Evolutionary conservation across 2,113 vertebrate species (phyloP), one percentile per base, ranked within the genome.

Genomic region (Cercopithecus mona): DNA sequence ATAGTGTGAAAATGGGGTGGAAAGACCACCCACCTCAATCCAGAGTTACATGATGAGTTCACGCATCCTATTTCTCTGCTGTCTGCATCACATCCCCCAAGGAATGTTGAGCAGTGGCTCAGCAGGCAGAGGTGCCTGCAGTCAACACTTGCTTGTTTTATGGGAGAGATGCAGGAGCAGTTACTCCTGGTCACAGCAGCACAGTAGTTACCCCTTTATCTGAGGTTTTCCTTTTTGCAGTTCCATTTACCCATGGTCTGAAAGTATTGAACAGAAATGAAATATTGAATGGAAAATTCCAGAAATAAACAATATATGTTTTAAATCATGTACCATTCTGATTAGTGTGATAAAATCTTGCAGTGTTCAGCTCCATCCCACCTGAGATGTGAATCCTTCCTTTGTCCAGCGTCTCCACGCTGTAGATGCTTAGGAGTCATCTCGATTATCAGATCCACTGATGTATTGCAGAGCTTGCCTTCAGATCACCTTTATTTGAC

Each of bases 161-260:
- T 3, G 45, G 61, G 43, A 57, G 61, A 80, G 80, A 73, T 0
- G 6, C 12, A 11, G 59, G 35, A 48, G 20, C 23, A n/a, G 1
- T 35, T 12, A 40, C 0, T 2, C 14, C 3, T 6, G 2, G 50
- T 55, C 75, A 16, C 2, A 43, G 32, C 32, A 17, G 73, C 27
- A 45, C 14, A 8, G 25, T 30, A 76, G 25, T 17, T 61, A 1
- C 6, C 13, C 73, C 43, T 3, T 76, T 8, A 76, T 45, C 40
- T 43, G 6, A 25, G 70, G 40, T 76, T 27, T 76, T 25, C 5
- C 40, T 30, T 76, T 27, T 13, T 76, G 73, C 13, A 27, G 25
- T 45, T 76, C 43, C 43, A 76, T 76, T 76, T 76, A 48, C 43
- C 27, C 8, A 30, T 17, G 3, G 6, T 45, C 73, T 76, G 73